Percentiles rank a stretch among this genome's conserved stretches.
These are phyloP conservation scores for Coregonus clupeaformis DNA, from an alignment of 2,113 vertebrate species.

Conservation along the genomic window DNA sequence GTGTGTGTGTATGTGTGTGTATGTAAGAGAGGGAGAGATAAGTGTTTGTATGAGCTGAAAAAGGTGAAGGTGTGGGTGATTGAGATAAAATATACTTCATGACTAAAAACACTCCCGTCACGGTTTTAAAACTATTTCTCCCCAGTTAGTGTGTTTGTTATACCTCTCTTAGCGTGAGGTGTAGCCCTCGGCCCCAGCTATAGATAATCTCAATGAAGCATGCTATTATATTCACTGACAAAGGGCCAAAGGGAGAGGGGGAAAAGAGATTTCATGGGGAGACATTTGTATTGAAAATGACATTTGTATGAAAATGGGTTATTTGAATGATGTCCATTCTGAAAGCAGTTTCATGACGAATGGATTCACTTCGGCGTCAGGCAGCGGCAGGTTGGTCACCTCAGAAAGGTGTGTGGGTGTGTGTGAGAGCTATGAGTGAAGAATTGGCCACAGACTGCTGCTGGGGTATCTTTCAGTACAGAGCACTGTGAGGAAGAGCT, in stretches of 20 bases:
- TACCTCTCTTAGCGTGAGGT: conserved; percentile 28
- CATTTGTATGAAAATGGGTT: conserved; percentile 16
- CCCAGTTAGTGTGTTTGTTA: conserved; percentile 24
- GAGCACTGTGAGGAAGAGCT: conserved; percentile 9
- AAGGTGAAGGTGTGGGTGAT: conserved; percentile 9
- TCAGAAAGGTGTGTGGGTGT: conserved; percentile 1
- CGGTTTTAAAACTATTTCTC: background rate
- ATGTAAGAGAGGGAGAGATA: background rate
- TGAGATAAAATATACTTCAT: conserved; percentile 9
- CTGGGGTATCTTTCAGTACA: conserved; percentile 15
- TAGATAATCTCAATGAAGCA: conserved; percentile 40
- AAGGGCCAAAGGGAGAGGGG: conserved; percentile 31
- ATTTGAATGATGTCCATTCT: conserved; percentile 9
- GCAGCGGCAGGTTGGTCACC: conserved; percentile 8
- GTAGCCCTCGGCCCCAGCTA: background rate
- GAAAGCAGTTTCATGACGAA: conserved; percentile 30
- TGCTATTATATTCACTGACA: conserved; percentile 34
- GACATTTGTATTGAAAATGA: conserved; percentile 35
- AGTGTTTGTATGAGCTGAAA: background rate
- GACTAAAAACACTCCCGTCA: conserved; percentile 8
- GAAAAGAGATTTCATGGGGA: conserved; percentile 29
- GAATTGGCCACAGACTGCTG: conserved; percentile 21
- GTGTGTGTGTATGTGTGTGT: background rate
- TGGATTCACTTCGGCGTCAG: conserved; percentile 11
- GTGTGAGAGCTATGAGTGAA: conserved; percentile 28